phyloP scores from a whole-genome alignment of 2,113 vertebrate species.

The Saiga tatarica region DNA sequence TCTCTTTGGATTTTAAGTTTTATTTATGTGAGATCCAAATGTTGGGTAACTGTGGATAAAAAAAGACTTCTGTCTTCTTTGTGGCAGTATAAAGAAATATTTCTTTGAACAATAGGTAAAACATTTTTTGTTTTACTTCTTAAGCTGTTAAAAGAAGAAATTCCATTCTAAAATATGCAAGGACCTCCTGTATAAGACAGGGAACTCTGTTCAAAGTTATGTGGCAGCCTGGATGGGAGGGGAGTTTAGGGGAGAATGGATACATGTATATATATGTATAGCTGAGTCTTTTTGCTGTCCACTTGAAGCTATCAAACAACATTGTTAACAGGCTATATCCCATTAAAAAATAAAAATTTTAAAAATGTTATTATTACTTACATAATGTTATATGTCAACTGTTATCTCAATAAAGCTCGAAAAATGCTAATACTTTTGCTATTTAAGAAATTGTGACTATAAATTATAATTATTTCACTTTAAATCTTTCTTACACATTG shows the following conservation, averaged over 20 bases:
- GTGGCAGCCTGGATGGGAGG: background rate
- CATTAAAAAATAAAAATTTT: background rate
- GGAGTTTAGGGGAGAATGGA: background rate
- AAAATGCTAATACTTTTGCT: background rate
- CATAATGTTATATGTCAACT: background rate
- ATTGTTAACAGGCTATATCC: background rate
- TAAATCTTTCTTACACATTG: background rate
- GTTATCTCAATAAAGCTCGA: background rate
- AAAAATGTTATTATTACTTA: background rate
- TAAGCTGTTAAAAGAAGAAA: background rate
- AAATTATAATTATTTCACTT: conserved; percentile 6
- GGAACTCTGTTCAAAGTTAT: background rate
- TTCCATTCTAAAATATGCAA: background rate
- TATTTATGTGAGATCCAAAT: background rate
- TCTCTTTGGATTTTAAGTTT: background rate
- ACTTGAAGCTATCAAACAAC: background rate
- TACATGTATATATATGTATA: background rate
- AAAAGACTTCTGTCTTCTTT: background rate
- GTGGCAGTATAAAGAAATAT: background rate
- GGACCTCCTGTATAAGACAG: background rate
- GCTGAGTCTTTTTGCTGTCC: background rate
- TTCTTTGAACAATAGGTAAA: background rate
- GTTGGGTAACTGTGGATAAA: background rate
- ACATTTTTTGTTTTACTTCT: background rate
- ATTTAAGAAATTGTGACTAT: background rate